These are phyloP conservation scores for Tanytarsus gracilentus DNA, from an alignment of 2,888 invertebrate genomes.

Conservation along the genomic window DNA sequence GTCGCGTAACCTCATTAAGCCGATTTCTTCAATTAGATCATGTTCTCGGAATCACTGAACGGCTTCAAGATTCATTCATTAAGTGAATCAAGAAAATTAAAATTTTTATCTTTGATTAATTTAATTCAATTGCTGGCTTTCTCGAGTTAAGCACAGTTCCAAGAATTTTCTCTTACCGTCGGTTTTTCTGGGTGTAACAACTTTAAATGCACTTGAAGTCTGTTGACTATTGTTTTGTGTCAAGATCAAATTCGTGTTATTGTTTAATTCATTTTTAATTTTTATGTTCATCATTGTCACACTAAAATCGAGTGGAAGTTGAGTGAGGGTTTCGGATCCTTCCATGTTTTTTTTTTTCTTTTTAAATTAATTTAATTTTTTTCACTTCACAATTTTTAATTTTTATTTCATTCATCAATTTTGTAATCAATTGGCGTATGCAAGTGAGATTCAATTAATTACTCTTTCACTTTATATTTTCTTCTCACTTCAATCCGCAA, in stretches of 20 bases:
- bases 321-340: slow-evolving; percentile 23
- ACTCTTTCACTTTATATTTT: slow-evolving; percentile 4
- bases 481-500: background rate
- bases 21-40: slow-evolving; percentile 16
- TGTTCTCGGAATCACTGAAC: slow-evolving; percentile 20
- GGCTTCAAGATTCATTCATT: slow-evolving; percentile 6
- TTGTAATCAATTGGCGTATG: background rate
- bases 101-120: slow-evolving; percentile 16
- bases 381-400: background rate
- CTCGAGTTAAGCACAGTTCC: too few species aligned
- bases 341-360: slow-evolving; percentile 15
- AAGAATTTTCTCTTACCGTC: slow-evolving; percentile 38
- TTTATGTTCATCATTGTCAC: slow-evolving; percentile 19
- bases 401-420: background rate
- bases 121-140: slow-evolving; percentile 11
- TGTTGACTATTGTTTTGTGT: slow-evolving; percentile 21
- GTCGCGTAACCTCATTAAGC: slow-evolving; percentile 7
- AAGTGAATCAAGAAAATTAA: slow-evolving; percentile 11
- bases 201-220: slow-evolving; percentile 41
- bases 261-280: slow-evolving; percentile 15
- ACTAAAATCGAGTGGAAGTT: slow-evolving; percentile 28
- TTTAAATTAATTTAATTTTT: background rate
- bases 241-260: slow-evolving; percentile 2
- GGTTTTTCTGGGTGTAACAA: slow-evolving; percentile 42
- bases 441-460: background rate